Base-by-base conservation (phyloP, 2,888 invertebrate genomes). In the Copidosoma aretas region DNA sequence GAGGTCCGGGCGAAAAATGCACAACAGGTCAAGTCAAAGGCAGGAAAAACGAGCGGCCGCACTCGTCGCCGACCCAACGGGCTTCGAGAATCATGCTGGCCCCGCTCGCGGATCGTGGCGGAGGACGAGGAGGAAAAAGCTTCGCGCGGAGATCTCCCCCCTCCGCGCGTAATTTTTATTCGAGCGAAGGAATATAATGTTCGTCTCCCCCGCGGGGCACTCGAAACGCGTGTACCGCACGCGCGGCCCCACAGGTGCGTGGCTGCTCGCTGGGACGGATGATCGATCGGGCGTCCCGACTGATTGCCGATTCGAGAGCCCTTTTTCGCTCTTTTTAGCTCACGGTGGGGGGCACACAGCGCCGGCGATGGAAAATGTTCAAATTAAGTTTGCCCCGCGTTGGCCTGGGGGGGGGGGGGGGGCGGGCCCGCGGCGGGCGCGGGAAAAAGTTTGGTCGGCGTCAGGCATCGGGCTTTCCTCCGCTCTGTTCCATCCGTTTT, bases 41-140 rank as follows among this genome's bases (percentile, higher is more conserved):
- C 3, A 8, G 12, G 12, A 65, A 71, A 74, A 72, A 73, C 64
- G 67, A 67, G 71, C 53, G 67, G 64, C 57, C 19, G 59, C 60
- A n/a, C n/a, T n/a, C n/a, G n/a, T n/a, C n/a, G n/a, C n/a, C n/a
- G 71, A 69, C 71, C 73, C 74, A 71, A 56, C 62, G 71, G 71
- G 73, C 71, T 76, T 76, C 72, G 74, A 76, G 75, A 75, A 76
- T 76, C 75, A 71, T 76, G 76, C 68, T 71, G 60, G 63, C 60
- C 32, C 39, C 54, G 24, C 54, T 60, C 60, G 66, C 43, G 53
- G 60, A 66, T 56, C 46, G 66, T 56, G 24, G n/a, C n/a, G n/a
- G n/a, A n/a, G n/a, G n/a, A n/a, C n/a, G n/a, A n/a, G n/a, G n/a
- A n/a, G n/a, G 4, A 12, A 12, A 46, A 12, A 46, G 43, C 8